Evolutionary conservation across 2,113 vertebrate species (phyloP), one percentile per base, ranked within the genome.

Genomic region (Syngnathus typhle): DNA sequence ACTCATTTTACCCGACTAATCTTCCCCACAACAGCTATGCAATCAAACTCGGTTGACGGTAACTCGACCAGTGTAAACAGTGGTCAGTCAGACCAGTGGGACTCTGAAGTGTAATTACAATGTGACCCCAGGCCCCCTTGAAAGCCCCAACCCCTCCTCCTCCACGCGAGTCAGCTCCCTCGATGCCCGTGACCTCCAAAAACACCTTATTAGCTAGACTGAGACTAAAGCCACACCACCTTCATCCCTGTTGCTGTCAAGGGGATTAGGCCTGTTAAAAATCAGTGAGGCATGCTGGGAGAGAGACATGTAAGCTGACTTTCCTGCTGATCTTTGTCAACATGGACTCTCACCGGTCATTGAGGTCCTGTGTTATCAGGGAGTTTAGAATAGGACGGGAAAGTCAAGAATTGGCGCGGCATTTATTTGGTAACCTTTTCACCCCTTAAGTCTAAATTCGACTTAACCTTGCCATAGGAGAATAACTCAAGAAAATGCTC

Each of bases 71-170:
- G 52, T 44, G 58, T 1, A 65, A 73, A 68, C 65, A 68, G 68
- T 65, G 37, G 80, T 74, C 67, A 70, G 67, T 59, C 3, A 27
- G 43, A 74, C 75, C 58, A 62, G 63, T 89, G 81, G 74, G 81
- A 82, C 83, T 70, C 67, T 78, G 85, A 86, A 84, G 77, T 89
- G 81, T 88, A 89, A 89, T 89, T 90, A 90, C 86, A 69, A 61
- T 11, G 7, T 81, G 87, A 89, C 85, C 83, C 71, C 68, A 76
- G 70, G 78, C 72, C 71, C 60, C 47, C 70, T 67, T 71, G 52
- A 58, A 58, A 41, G 64, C 61, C 41, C 70, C 55, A 55, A 58
- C 77, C 38, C 46, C 68, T 69, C 67, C 72, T 65, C 54, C 70
- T 37, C 46, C 7, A 51, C 60, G 73, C 65, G 76, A 75, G 73